Conservation (phyloP, 2,797 vertebrate genomes). For the Momotus momota region DNA sequence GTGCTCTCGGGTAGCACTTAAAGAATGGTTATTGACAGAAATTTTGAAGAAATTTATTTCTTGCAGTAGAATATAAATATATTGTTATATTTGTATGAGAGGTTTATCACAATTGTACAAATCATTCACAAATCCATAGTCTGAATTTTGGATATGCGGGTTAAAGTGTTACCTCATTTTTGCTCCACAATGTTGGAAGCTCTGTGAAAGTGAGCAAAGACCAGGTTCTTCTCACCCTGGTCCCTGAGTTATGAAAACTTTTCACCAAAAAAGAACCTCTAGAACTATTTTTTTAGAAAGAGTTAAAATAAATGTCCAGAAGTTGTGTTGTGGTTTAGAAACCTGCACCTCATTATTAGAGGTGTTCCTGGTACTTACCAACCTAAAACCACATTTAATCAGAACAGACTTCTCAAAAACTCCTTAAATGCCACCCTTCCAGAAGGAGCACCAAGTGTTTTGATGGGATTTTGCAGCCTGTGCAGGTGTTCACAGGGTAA, state of each 20-base stretch:
- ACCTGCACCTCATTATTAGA: neutral
- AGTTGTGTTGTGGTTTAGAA: neutral
- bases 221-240: rapidly evolving
- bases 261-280: neutral
- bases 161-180: neutral
- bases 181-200: neutral
- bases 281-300: neutral
- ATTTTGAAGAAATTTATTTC: neutral
- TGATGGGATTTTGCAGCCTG: neutral
- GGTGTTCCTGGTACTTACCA: neutral
- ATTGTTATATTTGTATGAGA: neutral
- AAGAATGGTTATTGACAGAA: neutral
- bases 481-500: neutral
- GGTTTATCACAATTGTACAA: neutral
- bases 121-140: neutral
- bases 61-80: neutral
- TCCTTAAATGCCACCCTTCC: neutral
- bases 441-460: neutral
- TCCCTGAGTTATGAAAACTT: neutral
- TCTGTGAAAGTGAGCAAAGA: neutral
- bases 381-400: neutral
- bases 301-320: neutral
- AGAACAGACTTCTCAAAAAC: neutral
- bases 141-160: neutral
- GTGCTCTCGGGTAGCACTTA: neutral